These are phyloP conservation scores for Crocuta crocuta DNA, from an alignment of 2,113 vertebrate species.

Conservation along the genomic window DNA sequence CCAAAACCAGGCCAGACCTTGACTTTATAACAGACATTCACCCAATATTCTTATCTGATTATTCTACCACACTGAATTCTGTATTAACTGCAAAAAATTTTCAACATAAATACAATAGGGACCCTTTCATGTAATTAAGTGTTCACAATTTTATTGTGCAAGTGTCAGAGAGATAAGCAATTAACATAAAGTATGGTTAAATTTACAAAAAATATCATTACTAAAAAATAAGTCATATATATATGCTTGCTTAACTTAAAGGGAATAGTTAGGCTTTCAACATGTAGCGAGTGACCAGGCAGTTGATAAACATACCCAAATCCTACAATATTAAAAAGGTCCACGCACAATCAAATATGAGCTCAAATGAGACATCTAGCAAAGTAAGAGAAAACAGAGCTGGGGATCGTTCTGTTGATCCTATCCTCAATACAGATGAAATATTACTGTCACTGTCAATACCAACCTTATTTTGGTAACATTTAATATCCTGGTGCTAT, in stretches of 20 bases:
- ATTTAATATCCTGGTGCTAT: not conserved
- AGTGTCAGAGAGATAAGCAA: not conserved
- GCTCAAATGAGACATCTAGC: slow-evolving; percentile 28
- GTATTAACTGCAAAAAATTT: not conserved
- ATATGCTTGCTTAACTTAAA: slow-evolving; percentile 7
- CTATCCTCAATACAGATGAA: not conserved
- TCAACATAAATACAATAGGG: not conserved
- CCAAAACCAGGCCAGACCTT: not conserved
- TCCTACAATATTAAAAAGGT: not conserved
- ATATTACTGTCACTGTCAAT: not conserved
- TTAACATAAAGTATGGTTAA: not conserved
- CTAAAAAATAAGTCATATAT: not conserved
- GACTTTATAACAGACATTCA: not conserved
- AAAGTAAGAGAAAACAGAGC: not conserved
- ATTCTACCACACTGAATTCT: not conserved
- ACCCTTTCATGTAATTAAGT: not conserved
- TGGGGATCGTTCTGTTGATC: not conserved
- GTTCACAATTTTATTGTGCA: not conserved
- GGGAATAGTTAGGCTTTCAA: not conserved
- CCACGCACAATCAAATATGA: not conserved
- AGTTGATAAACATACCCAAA: slow-evolving; percentile 8
- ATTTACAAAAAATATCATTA: slow-evolving; percentile 32
- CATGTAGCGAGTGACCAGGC: not conserved
- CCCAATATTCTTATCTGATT: not conserved
- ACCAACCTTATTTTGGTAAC: not conserved